Base-by-base conservation (phyloP, 2,888 invertebrate genomes). In the Ectropis crepuscularia region DNA sequence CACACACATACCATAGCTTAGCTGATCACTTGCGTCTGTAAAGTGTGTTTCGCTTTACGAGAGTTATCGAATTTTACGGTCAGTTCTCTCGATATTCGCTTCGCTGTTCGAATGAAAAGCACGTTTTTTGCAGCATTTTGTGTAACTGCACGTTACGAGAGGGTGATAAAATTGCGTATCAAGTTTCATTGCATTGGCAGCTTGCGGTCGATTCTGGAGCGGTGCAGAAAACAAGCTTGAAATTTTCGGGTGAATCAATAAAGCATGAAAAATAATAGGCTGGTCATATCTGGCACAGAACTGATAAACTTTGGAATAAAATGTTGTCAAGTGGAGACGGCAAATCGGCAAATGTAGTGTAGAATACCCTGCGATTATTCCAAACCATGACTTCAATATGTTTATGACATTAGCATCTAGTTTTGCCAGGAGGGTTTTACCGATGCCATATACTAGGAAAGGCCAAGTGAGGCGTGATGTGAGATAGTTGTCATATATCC, bases 41-140 rank as follows among this genome's bases (percentile, higher is more conserved):
- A 65, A 57, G 51, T 69, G 57, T 65, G 57, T 67, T 67, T 70
- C 66, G 57, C 63, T 65, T 74, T 74, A 69, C 69, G 61, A 79
- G 72, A 72, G 79, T 80, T 81, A 81, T 83, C 76, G 77, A 86
- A 82, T 86, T 86, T 84, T 81, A 78, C 80, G 83, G 85, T 83
- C 82, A 83, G 72, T 82, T 75, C 78, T 66, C 70, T 71, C 71
- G 68, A 79, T 81, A 81, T 77, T 80, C 76, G 76, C 72, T 72
- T 61, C 71, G 70, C 73, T 68, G 77, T 78, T 80, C 77, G 74
- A 71, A 76, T 82, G 77, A 80, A 82, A 81, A 75, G 69, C 66
- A 58, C 63, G 57, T 78, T 79, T 74, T 70, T 67, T 61, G 64
- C 61, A 68, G 57, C 66, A 68, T 66, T 73, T 66, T 63, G 62